Conservation (phyloP, 2,888 invertebrate species). For the Chrysolina haemoptera region DNA sequence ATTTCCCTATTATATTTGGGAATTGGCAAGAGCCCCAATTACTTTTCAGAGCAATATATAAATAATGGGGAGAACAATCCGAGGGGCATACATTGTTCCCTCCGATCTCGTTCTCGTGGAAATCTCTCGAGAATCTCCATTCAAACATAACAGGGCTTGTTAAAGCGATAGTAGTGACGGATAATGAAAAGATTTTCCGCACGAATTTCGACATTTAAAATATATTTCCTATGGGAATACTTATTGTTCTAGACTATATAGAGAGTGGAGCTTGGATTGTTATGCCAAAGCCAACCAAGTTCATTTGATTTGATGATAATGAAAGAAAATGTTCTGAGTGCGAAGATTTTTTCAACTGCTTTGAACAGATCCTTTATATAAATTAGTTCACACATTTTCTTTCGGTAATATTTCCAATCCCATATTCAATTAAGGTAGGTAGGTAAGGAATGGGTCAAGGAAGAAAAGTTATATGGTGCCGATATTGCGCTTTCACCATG, state of each 20-base stretch:
- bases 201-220: constrained; percentile 66
- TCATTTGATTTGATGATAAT: background rate
- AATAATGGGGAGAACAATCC: constrained; percentile 24
- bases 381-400: background rate
- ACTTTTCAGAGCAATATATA: constrained; percentile 18
- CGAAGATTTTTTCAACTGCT: background rate
- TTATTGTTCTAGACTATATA: constrained; percentile 36
- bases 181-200: constrained; percentile 67
- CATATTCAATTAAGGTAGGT: no score
- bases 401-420: no score
- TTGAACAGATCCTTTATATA: background rate
- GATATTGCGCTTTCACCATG: no score
- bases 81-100: constrained; percentile 22
- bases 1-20: background rate
- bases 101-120: background rate
- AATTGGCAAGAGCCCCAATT: constrained; percentile 22
- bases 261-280: constrained; percentile 1
- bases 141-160: constrained; percentile 47
- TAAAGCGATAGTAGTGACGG: constrained; percentile 57
- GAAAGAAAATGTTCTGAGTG: background rate
- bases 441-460: no score
- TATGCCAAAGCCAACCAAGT: background rate
- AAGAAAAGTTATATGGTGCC: no score
- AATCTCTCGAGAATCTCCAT: constrained; percentile 22
- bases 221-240: constrained; percentile 64